Conservation (phyloP, 2,113 vertebrate genomes). For the Brachyhypopomus occidentalis region DNA sequence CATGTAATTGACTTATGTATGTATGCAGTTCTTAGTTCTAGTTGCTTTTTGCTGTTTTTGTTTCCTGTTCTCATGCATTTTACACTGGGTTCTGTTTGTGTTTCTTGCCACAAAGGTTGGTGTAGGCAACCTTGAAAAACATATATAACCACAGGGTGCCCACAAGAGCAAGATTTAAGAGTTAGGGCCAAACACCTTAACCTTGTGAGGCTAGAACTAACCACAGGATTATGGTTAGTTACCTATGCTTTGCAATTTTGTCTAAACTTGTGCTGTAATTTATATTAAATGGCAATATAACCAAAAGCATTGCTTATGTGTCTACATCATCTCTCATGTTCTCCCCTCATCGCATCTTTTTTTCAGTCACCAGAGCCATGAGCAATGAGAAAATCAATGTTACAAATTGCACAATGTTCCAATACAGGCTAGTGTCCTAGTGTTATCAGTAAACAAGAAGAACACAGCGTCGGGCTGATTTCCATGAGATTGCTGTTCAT, state of each 20-base stretch:
- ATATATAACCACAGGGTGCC: neutral
- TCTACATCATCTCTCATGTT: neutral
- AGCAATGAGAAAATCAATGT: slow-evolving; percentile 44
- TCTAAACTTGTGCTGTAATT: neutral
- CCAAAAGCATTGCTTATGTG: neutral
- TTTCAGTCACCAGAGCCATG: neutral
- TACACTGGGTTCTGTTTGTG: neutral
- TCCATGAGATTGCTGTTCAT: slow-evolving; percentile 16
- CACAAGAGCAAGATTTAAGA: neutral
- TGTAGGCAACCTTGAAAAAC: neutral
- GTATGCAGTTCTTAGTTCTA: neutral
- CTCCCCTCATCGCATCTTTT: neutral
- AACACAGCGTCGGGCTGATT: neutral
- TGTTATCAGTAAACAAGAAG: slow-evolving; percentile 15
- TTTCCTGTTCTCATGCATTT: neutral
- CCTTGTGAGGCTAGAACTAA: neutral
- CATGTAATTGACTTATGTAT: slow-evolving; percentile 4
- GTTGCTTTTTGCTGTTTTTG: neutral
- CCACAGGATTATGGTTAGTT: neutral
- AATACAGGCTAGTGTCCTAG: neutral
- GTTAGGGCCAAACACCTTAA: neutral
- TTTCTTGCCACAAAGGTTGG: neutral
- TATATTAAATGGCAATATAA: slow-evolving; percentile 18
- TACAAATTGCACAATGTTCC: slow-evolving; percentile 25
- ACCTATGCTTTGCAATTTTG: slow-evolving; percentile 3